Evolutionary conservation across 2,888 invertebrate species (phyloP), one percentile per base, ranked within the genome.

Genomic region (Zhuqinia jingwanae): DNA sequence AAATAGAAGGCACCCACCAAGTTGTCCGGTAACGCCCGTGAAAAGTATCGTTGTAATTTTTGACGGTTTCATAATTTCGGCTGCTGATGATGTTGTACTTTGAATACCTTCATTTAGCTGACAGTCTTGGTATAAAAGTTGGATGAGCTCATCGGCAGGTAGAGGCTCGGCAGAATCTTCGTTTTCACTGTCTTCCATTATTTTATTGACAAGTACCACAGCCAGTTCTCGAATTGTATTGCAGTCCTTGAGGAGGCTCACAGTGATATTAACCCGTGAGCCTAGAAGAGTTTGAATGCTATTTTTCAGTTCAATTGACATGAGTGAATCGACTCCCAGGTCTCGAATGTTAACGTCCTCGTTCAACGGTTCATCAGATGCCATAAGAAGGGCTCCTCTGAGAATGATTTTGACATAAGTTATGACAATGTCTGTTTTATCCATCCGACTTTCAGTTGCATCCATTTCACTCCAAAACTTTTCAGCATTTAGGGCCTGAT

Each of bases 21-120:
- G 47, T 58, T 83, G 77, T 36, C 87, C 87, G 2, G 87, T 82
- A 2, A 42, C 63, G 36, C 87, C 87, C 11, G 87, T 87, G 13
- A 87, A 50, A n/a, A 87, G 53, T 13, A 82, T 36, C 3, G 68
- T 77, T 63, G 50, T 78, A 2, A 84, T 58, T 42, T 84, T 42
- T 1, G 82, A 82, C 0, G 87, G 30, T 20, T 47, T 53, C 36
- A 27, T 25, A 2, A 3, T 30, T 13, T 3, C 15, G 36, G 36
- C 2, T n/a, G n/a, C n/a, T n/a, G n/a, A n/a, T n/a, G n/a, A n/a
- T n/a, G n/a, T n/a, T n/a, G 76, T 11, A 0, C 20, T 13, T 53
- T 42, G 6, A 17, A 87, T 77, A 11, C 30, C 2, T 10, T 82
- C 78, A n/a, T 82, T 77, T 1, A 87, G 73, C 13, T n/a, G 13